Evolutionary conservation across 2,797 vertebrate genomes (phyloP), one percentile per base, ranked within the genome.

Genomic region (Anabas testudineus): DNA sequence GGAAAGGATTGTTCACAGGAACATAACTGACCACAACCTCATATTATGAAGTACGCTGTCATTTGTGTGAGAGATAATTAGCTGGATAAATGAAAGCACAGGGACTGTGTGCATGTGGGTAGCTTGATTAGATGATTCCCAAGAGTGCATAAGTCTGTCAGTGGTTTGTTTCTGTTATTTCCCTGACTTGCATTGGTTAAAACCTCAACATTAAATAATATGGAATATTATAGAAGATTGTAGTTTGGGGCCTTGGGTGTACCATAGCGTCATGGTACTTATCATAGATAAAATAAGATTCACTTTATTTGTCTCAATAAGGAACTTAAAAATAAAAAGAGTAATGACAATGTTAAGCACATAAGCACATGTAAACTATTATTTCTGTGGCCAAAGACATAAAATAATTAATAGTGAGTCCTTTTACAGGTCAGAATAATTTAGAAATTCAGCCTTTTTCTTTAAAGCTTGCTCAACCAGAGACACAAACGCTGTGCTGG

Each of bases 71-170:
- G 18, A 55, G 18, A 55, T 62, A 43, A 65, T 49, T 72, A 32
- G 46, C 19, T 42, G 24, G 24, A 51, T 60, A 16, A 52, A 47
- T 68, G 0, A 43, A 18, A 1, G 16, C 6, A 32, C 15, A 43
- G 15, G 28, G 24, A 36, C 9, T 36, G 16, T 1, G 21, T 48
- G 22, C 28, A 42, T 58, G 58, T 10, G 32, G 3, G 21, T 19
- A 41, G 5, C 62, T 71, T 53, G 28, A 24, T 59, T 59, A 32
- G n/a, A 64, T 68, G 42, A 63, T 30, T 53, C 16, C 32, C 52
- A 47, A 28, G 21, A 18, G 36, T 36, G 21, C 41, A 18, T 41
- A 41, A 13, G 2, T 15, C 10, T 34, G 39, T 65, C 51, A 3
- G 41, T 43, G 49, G n/a, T 26, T 21, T 34, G 58, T 58, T 59